These are phyloP conservation scores for Rhodophaea formosa DNA, from an alignment of 2,888 invertebrate genomes.

Conservation along the genomic window DNA sequence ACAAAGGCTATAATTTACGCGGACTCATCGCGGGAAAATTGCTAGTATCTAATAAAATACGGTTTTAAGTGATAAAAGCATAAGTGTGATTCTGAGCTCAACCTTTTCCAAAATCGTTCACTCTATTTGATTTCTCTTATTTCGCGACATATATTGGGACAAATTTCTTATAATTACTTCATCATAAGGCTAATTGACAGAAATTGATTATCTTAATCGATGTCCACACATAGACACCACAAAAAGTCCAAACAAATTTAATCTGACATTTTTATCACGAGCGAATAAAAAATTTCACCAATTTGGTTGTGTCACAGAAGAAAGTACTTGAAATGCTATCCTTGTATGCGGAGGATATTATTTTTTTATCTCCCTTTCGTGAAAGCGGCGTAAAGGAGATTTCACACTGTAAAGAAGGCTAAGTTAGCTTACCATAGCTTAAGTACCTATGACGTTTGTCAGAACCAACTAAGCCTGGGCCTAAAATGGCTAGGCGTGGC, in stretches of 20 bases:
- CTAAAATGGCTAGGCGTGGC: too few species aligned
- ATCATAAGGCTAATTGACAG: not conserved
- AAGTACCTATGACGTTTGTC: too few species aligned
- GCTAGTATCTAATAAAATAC: too few species aligned
- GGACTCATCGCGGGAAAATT: too few species aligned
- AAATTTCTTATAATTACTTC: not conserved
- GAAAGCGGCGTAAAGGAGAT: constrained; percentile 45
- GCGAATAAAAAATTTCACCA: constrained; percentile 13
- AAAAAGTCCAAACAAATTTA: constrained; percentile 1
- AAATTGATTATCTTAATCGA: not conserved
- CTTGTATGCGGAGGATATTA: constrained; percentile 39
- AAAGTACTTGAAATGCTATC: constrained; percentile 40
- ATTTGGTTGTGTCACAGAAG: constrained; percentile 16
- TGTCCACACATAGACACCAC: constrained; percentile 6
- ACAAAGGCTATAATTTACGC: too few species aligned
- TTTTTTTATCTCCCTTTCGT: constrained; percentile 49
- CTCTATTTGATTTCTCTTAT: too few species aligned
- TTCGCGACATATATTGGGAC: too few species aligned
- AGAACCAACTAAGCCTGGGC: too few species aligned
- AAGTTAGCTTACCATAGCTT: not conserved
- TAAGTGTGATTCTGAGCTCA: too few species aligned
- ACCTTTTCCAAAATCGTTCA: too few species aligned
- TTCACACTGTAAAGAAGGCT: not conserved
- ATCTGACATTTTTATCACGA: constrained; percentile 12
- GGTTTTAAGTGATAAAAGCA: too few species aligned